Percentiles rank a stretch among this genome's conserved stretches.
Conservation (phyloP, 2,113 vertebrate genomes). For the Brachypteracias leptosomus region DNA sequence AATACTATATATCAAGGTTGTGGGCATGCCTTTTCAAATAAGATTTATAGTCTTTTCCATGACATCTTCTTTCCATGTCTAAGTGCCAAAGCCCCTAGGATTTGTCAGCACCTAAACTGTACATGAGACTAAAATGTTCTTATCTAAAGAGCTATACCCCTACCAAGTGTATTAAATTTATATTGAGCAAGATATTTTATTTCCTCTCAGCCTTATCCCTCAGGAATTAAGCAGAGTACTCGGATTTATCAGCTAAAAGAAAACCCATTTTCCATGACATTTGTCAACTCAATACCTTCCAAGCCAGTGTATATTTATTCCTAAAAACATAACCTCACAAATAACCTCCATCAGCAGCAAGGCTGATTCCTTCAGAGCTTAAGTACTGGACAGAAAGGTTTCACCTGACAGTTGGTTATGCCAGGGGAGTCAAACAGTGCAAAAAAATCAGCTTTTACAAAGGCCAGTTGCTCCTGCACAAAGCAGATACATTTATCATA, state of each 20-base stretch:
- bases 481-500: background rate
- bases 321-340: conserved; percentile 54
- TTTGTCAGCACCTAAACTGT: background rate
- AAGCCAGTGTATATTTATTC: conserved; percentile 36
- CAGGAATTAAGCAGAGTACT: conserved; percentile 36
- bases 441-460: background rate
- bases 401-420: background rate
- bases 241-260: conserved; percentile 39
- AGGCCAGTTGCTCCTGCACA: background rate
- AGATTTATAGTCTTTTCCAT: background rate
- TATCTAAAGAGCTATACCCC: background rate
- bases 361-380: background rate
- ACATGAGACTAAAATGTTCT: background rate
- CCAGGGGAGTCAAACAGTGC: background rate
- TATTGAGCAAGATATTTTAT: conserved; percentile 6
- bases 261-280: conserved; percentile 18
- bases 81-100: background rate
- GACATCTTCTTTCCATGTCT: background rate
- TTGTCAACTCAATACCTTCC: conserved; percentile 45
- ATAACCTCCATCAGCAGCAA: background rate
- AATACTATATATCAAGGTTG: background rate
- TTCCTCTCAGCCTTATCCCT: conserved; percentile 29
- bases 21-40: background rate
- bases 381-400: conserved; percentile 30
- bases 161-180: background rate